phyloP scores from a whole-genome alignment of 1,140 invertebrate genomes.

The Mycetomoellerius zeteki region DNA sequence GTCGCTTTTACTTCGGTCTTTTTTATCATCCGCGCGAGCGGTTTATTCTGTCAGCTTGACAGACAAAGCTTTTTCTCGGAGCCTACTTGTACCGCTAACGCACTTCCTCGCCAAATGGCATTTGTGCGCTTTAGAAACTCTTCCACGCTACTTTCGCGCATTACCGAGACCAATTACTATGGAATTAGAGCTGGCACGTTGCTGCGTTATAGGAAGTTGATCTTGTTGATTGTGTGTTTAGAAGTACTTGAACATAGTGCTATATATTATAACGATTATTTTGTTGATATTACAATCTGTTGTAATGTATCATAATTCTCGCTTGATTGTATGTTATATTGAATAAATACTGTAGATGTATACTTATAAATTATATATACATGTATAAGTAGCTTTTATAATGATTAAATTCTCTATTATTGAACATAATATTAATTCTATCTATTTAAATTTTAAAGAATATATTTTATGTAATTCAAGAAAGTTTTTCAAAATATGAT shows the following conservation, averaged over 20 bases:
- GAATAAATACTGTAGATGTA: background rate
- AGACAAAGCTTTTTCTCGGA: conserved; percentile 47
- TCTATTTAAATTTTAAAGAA: background rate
- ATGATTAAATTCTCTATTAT: background rate
- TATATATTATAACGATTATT: background rate
- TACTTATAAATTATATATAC: too few relatives aligned
- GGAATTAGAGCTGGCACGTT: background rate
- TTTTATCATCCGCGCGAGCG: background rate
- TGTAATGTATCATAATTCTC: background rate
- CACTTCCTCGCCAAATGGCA: background rate
- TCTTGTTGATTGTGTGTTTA: background rate
- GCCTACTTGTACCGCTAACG: background rate
- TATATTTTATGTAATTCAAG: background rate
- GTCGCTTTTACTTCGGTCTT: conserved; percentile 14
- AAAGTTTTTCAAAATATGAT: background rate
- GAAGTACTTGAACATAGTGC: background rate
- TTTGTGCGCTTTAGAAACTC: background rate
- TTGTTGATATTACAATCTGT: background rate
- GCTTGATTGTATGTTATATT: background rate
- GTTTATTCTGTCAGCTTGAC: conserved; percentile 17
- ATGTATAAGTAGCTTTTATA: background rate
- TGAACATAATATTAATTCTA: background rate
- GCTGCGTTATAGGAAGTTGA: background rate
- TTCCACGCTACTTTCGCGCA: background rate
- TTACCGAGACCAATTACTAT: background rate